Conservation (phyloP, 2,113 vertebrate species). For the Crotalus horridus region DNA sequence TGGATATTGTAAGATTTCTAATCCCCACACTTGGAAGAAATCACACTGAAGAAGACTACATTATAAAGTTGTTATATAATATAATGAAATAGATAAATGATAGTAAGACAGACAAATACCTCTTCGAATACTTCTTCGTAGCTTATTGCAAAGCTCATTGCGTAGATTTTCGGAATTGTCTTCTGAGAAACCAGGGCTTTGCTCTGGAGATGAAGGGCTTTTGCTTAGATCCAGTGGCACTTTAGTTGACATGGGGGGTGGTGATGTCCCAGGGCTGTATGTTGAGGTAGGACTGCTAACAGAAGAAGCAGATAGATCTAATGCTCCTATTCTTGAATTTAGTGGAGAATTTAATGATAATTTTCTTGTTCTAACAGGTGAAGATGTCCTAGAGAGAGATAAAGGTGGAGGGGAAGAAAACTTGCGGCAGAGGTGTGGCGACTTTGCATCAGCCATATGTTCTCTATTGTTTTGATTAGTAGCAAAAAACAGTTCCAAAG, state of each 20-base stretch:
- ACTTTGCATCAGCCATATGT: constrained; percentile 84
- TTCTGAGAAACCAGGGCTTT: constrained; percentile 74
- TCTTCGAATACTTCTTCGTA: constrained; percentile 88
- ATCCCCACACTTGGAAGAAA: background rate
- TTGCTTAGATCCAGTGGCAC: constrained; percentile 76
- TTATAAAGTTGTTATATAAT: background rate
- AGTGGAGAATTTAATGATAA: constrained; percentile 90
- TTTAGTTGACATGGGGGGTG: constrained; percentile 76
- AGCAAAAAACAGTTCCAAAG: constrained; percentile 95
- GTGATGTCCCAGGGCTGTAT: constrained; percentile 77
- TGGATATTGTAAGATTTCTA: background rate
- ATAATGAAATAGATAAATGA: background rate
- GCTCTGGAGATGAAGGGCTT: constrained; percentile 81
- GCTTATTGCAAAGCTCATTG: constrained; percentile 84
- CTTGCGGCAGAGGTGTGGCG: constrained; percentile 91
- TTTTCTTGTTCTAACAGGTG: constrained; percentile 87
- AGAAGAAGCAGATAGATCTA: constrained; percentile 83
- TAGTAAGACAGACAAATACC: constrained; percentile 62
- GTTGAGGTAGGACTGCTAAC: constrained; percentile 78
- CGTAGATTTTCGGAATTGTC: constrained; percentile 80
- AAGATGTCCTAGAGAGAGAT: constrained; percentile 86
- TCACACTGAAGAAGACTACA: background rate
- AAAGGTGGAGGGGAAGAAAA: constrained; percentile 94
- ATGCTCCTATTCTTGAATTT: constrained; percentile 79
- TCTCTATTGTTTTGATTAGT: constrained; percentile 90